Evolutionary conservation across 1,140 invertebrate genomes (phyloP).

Genomic region (Globodera ellingtonae): DNA sequence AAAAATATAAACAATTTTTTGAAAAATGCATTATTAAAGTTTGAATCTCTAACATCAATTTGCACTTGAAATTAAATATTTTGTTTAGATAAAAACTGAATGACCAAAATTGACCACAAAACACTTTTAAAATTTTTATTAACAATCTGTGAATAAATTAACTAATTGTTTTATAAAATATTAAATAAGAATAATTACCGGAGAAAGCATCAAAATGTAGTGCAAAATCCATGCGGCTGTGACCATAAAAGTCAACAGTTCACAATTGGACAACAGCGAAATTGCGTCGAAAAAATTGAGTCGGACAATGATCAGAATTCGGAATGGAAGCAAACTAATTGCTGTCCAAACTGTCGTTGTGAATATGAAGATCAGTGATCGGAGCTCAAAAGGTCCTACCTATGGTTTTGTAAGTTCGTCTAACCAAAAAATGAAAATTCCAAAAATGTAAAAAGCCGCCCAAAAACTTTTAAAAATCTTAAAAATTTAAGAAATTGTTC

Average conservation of each 20-base stretch:
- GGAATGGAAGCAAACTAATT: constrained; percentile 18
- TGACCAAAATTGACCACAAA: no score
- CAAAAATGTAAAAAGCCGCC: no score
- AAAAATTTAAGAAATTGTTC: no score
- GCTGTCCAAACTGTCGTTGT: constrained; percentile 30
- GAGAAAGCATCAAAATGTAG: constrained; percentile 22
- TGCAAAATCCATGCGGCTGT: constrained; percentile 19
- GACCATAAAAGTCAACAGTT: constrained; percentile 6
- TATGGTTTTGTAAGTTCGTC: no score
- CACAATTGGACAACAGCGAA: constrained; percentile 12
- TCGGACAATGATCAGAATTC: constrained; percentile 17
- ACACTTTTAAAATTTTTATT: not conserved
- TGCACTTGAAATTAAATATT: no score
- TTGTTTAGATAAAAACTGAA: no score
- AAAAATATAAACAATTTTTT: no score
- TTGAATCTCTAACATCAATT: no score
- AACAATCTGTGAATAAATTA: not conserved
- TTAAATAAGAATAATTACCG: not conserved
- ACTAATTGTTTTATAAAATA: not conserved
- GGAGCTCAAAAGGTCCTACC: no score
- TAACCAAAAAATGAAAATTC: no score
- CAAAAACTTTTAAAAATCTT: no score
- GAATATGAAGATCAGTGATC: constrained; percentile 27
- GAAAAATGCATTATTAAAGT: no score
- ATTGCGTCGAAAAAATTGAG: constrained; percentile 11